A percentile compares a stretch with the other conserved stretches of the same genome.
These are phyloP conservation scores for Sminthurinus signatus DNA, from an alignment of 1,140 invertebrate genomes.

Conservation along the genomic window DNA sequence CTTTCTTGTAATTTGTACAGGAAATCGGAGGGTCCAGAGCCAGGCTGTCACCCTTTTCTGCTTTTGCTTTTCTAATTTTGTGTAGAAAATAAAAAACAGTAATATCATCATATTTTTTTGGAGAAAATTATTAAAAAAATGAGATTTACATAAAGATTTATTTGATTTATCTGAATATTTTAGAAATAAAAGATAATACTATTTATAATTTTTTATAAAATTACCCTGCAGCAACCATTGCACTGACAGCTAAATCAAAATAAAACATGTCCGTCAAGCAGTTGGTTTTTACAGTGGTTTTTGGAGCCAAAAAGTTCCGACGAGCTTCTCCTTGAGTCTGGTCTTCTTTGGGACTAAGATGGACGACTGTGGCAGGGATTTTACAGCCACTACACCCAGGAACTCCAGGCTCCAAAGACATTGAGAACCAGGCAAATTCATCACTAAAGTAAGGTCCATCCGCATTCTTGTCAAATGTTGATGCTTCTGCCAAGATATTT, in stretches of 20 bases:
- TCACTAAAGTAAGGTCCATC: constrained; percentile 40
- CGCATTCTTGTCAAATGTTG: constrained; percentile 8
- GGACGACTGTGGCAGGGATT: constrained; percentile 60
- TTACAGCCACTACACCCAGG: constrained; percentile 56
- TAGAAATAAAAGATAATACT: too few species aligned
- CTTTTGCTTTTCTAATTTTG: constrained; percentile 6
- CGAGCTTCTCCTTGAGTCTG: constrained; percentile 54
- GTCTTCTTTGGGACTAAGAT: constrained; percentile 55
- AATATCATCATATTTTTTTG: not conserved
- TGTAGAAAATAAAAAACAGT: not conserved
- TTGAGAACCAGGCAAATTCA: constrained; percentile 58
- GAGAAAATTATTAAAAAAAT: too few species aligned
- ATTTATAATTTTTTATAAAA: not conserved
- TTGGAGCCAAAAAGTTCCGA: constrained; percentile 11
- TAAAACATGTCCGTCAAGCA: constrained; percentile 61
- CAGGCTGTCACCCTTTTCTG: not conserved
- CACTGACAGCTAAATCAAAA: constrained; percentile 68
- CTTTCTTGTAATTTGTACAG: constrained; percentile 7
- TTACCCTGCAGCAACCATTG: constrained; percentile 68
- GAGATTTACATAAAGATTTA: not conserved
- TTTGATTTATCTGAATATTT: not conserved
- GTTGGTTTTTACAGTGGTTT: constrained; percentile 47
- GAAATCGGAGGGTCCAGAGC: not conserved
- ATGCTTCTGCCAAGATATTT: constrained; percentile 56
- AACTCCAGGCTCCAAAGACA: constrained; percentile 49